phyloP scores from a whole-genome alignment of 2,797 vertebrate genomes.

The Esox masquinongy region DNA sequence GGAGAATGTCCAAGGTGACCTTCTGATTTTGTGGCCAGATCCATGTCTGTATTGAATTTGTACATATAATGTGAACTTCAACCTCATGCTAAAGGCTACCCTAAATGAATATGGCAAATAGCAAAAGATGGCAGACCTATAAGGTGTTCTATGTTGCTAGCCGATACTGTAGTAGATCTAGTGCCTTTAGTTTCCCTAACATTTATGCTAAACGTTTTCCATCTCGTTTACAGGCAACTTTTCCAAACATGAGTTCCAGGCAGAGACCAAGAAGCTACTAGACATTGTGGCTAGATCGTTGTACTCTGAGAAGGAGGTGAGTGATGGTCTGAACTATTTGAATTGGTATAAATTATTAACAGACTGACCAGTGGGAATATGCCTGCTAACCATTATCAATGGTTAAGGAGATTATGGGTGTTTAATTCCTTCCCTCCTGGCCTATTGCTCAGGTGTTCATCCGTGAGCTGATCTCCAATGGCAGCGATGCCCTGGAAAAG shows the following conservation, averaged over 20 bases:
- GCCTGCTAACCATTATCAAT: background rate
- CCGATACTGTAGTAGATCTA: background rate
- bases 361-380: background rate
- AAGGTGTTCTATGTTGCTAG: background rate
- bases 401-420: background rate
- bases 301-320: slow-evolving; percentile 97
- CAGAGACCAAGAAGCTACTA: slow-evolving; percentile 94
- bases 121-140: background rate
- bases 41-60: background rate
- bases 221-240: slow-evolving; percentile 72
- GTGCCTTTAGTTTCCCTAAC: background rate
- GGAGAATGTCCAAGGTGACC: slow-evolving; percentile 84
- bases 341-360: background rate
- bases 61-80: background rate
- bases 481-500: slow-evolving; percentile 94
- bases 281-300: slow-evolving; percentile 94
- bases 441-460: slow-evolving; percentile 85
- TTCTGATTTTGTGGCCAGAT: background rate
- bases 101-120: no score
- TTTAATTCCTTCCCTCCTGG: background rate
- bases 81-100: background rate
- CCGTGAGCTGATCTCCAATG: slow-evolving; percentile 94
- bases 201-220: background rate
- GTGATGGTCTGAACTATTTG: slow-evolving; percentile 2
- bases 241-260: slow-evolving; percentile 94